A percentile compares a stretch with the other conserved stretches of the same genome.
phyloP scores from a whole-genome alignment of 92 coral and sea anemone species.

The Siderastrea radians region DNA sequence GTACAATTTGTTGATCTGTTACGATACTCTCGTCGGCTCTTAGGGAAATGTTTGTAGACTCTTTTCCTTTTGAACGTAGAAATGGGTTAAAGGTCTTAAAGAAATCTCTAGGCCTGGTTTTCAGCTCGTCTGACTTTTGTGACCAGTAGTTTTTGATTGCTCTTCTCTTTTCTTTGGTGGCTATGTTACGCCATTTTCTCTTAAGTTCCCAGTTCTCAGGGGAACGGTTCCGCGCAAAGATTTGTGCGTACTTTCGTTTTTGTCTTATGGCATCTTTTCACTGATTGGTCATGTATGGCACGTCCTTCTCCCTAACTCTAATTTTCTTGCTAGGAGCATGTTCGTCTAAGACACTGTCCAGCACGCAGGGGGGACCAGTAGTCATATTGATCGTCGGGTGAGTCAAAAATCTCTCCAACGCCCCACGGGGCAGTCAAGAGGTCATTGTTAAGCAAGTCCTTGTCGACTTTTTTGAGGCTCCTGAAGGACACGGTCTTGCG shows the following conservation, averaged over 20 bases:
- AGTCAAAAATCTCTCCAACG: conserved; percentile 61
- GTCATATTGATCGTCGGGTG: conserved; percentile 49
- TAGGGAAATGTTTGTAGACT: conserved; percentile 27
- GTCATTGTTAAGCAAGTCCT: conserved; percentile 58
- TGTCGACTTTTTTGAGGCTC: conserved; percentile 38
- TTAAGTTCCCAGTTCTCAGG: conserved; percentile 71
- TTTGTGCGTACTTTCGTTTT: conserved; percentile 55
- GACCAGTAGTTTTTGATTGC: conserved; percentile 22
- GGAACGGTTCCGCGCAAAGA: conserved; percentile 55
- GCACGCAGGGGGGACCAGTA: conserved; percentile 34
- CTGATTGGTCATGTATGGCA: conserved; percentile 65
- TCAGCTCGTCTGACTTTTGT: conserved; percentile 5
- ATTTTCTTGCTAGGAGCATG: conserved; percentile 53
- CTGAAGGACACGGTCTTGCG: conserved; percentile 53
- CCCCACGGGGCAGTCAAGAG: conserved; percentile 60
- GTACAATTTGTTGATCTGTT: conserved; percentile 50
- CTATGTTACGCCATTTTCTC: conserved; percentile 66
- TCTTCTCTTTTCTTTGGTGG: conserved; percentile 56
- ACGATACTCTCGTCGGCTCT: conserved; percentile 26
- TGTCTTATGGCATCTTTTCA: conserved; percentile 62
- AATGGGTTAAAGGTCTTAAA: conserved; percentile 38
- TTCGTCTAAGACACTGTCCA: conserved; percentile 43
- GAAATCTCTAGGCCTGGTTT: conserved; percentile 30
- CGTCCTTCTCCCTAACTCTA: conserved; percentile 64
- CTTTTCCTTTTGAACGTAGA: conserved; percentile 46